phyloP scores from a whole-genome alignment of 2,797 vertebrate genomes.

The Valencia hispanica region DNA sequence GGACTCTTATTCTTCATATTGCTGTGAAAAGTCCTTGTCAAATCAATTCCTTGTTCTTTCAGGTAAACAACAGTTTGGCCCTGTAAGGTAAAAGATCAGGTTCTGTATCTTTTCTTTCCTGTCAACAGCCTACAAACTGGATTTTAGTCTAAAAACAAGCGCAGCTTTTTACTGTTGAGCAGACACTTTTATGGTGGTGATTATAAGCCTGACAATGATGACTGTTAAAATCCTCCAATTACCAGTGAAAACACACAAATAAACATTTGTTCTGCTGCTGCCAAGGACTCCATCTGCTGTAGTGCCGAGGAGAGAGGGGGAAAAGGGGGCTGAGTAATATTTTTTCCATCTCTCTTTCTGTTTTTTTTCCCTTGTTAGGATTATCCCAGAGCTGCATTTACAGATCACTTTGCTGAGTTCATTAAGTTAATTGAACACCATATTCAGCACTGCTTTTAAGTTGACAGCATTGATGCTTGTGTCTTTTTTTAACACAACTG shows the following conservation, averaged over 20 bases:
- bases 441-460: slow-evolving; percentile 84
- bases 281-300: slow-evolving; percentile 93
- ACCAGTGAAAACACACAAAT: slow-evolving; percentile 90
- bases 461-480: slow-evolving; percentile 59
- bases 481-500: slow-evolving; percentile 2
- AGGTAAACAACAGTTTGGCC: slow-evolving; percentile 75
- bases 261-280: slow-evolving; percentile 90
- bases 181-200: slow-evolving; percentile 83
- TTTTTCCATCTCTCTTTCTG: slow-evolving; percentile 76
- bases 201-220: slow-evolving; percentile 87
- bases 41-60: slow-evolving; percentile 75
- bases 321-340: slow-evolving; percentile 85
- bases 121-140: slow-evolving; percentile 25
- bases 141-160: slow-evolving; percentile 64
- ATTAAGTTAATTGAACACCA: slow-evolving; percentile 86
- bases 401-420: slow-evolving; percentile 85
- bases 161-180: slow-evolving; percentile 72
- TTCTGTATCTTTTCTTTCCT: slow-evolving; percentile 47
- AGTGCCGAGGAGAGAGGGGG: slow-evolving; percentile 68
- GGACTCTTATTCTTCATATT: slow-evolving; percentile 74
- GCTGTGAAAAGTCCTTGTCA: slow-evolving; percentile 76
- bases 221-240: slow-evolving; percentile 89
- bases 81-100: slow-evolving; percentile 68
- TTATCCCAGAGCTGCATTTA: slow-evolving; percentile 89
- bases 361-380: slow-evolving; percentile 76